Base-by-base conservation (phyloP, 2,113 vertebrate genomes). In the Numida meleagris region DNA sequence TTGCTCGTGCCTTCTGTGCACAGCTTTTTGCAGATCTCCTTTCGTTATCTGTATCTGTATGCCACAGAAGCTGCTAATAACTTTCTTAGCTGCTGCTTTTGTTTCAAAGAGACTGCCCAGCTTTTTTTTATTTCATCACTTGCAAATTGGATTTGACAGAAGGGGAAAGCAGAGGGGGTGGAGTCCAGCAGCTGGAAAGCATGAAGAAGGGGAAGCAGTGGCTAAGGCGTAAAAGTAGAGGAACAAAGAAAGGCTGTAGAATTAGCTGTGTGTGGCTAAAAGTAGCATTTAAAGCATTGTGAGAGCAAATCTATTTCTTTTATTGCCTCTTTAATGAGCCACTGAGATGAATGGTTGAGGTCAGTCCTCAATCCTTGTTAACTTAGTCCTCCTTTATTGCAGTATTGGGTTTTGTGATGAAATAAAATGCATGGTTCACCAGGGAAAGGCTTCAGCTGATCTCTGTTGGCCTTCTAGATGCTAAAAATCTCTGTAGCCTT, bases 271-370 rank as follows among this genome's bases (percentile, higher is more conserved):
- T 42, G 34, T 70, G 50, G 27, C 61, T 89, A 12, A 18, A 88
- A 91, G 67, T 70, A 82, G 78, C 88, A 65, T 63, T 82, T 88
- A 57, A 66, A 33, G 31, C 63, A 38, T 36, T 68, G 48, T 21
- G 65, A 93, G 63, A 77, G 51, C 59, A 89, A 82, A 93, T 89
- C 67, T 36, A 20, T 90, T 85, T 73, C 24, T 82, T 94, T 91
- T 66, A 55, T 93, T 89, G 53, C 45, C 18, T 70, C 67, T 91
- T 80, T 94, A 91, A 77, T 71, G 58, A 79, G 80, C 91, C 59
- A 1, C 61, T 70, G 19, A 67, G 81, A 89, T 90, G 94, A 89
- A 92, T 79, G 71, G 40, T 72, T 73, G 77, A 78, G 81, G 86
- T 84, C 66, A 73, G 34, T 66, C 78, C 45, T 76, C 42, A 79